phyloP scores from a whole-genome alignment of 2,113 vertebrate species.

The Pseudolaguvia tuberculata region DNA sequence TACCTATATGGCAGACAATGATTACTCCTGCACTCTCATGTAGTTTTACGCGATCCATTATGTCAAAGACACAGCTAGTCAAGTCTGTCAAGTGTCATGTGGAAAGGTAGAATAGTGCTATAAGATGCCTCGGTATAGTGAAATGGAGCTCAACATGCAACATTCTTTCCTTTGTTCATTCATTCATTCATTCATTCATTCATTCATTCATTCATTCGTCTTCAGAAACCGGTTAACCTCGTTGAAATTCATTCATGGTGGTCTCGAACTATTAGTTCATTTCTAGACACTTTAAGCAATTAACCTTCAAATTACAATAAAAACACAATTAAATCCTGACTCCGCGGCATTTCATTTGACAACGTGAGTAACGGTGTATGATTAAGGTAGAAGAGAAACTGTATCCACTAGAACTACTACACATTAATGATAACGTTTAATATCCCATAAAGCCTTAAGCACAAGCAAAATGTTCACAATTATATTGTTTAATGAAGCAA shows the following conservation, averaged over 20 bases:
- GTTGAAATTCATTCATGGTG: background rate
- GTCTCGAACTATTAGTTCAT: background rate
- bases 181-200: too few relatives aligned
- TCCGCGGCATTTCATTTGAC: background rate
- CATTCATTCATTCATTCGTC: too few relatives aligned
- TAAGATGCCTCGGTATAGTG: background rate
- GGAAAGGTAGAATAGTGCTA: background rate
- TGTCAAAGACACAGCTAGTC: background rate
- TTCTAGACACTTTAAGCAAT: background rate
- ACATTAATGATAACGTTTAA: constrained; percentile 33
- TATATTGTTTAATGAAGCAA: constrained; percentile 36
- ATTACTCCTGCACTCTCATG: background rate
- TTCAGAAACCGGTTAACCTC: background rate
- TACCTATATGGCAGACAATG: too few relatives aligned
- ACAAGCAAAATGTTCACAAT: constrained; percentile 31
- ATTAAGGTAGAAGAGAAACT: background rate
- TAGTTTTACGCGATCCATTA: background rate
- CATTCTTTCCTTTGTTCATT: background rate
- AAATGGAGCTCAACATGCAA: background rate
- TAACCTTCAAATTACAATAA: background rate
- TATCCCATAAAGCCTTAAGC: constrained; percentile 18
- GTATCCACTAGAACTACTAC: constrained; percentile 3
- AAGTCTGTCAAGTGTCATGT: background rate
- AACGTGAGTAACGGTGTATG: background rate
- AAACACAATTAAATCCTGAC: constrained; percentile 12